A percentile compares a stretch with the other conserved stretches of the same genome.
Evolutionary conservation across 2,113 vertebrate species (phyloP).

Genomic region (Melanerpes formicivorus): DNA sequence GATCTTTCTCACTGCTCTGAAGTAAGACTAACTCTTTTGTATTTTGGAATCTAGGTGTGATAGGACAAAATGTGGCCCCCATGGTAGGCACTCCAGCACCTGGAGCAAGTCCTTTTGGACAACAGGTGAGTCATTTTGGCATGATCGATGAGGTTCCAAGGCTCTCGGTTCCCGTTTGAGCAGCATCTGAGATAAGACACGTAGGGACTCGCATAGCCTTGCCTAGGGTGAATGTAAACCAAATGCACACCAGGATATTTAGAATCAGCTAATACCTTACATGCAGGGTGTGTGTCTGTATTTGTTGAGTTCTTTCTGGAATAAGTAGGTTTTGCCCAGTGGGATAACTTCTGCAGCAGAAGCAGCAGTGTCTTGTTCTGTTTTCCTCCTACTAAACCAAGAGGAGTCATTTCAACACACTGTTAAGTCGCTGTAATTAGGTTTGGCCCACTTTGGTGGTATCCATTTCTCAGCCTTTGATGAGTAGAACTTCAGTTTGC

Average conservation of each 20-base stretch:
- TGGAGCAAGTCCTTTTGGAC: conserved; percentile 84
- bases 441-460: background rate
- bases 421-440: background rate
- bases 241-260: background rate
- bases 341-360: background rate
- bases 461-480: background rate
- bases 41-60: conserved; percentile 87
- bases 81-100: conserved; percentile 86
- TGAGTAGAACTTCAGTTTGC: background rate
- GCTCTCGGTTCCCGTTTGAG: background rate
- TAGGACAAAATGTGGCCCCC: conserved; percentile 87
- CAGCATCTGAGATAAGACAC: background rate
- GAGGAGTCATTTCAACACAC: background rate
- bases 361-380: background rate
- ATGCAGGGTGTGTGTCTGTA: background rate
- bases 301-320: background rate
- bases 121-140: conserved; percentile 83
- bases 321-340: background rate
- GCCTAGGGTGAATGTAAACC: background rate
- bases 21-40: conserved; percentile 68
- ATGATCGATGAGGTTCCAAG: background rate
- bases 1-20: conserved; percentile 16
- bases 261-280: background rate
- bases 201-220: background rate
- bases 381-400: background rate